phyloP scores from a whole-genome alignment of 35 echinoderm and acorn worm genomes.

The Heliocidaris tuberculata region DNA sequence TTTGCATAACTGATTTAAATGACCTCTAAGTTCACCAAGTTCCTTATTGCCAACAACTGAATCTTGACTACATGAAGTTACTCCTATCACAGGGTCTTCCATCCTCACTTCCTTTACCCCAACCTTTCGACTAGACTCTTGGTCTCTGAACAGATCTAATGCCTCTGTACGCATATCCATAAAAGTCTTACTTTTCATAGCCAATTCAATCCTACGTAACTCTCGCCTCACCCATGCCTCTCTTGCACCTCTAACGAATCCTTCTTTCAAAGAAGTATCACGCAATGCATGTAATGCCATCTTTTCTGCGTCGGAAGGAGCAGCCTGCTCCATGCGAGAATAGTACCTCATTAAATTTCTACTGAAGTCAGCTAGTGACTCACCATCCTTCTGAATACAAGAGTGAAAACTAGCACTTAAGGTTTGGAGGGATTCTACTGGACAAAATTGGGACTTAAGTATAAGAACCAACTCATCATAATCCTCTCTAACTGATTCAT shows the following conservation, averaged over 20 bases:
- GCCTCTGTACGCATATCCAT: constrained; percentile 61
- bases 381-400: constrained; percentile 34
- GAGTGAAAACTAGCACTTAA: constrained; percentile 49
- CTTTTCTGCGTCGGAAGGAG: constrained; percentile 39
- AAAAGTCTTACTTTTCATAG: constrained; percentile 12
- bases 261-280: constrained; percentile 48
- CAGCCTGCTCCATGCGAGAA: constrained; percentile 41
- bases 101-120: constrained; percentile 25
- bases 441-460: constrained; percentile 52
- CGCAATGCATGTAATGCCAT: constrained; percentile 38
- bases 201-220: background rate
- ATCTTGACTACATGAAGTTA: background rate
- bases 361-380: constrained; percentile 56
- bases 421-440: constrained; percentile 36
- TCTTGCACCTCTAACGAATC: constrained; percentile 56
- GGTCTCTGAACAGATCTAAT: constrained; percentile 45
- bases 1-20: background rate
- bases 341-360: constrained; percentile 45
- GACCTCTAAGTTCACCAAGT: background rate
- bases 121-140: background rate
- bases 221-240: constrained; percentile 57
- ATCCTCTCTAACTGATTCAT: background rate
- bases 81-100: background rate
- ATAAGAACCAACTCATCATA: background rate
- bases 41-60: background rate